Evolutionary conservation across 1,140 invertebrate species (phyloP), one percentile per base, ranked within the genome.

Genomic region (Drosophila sucinea): DNA sequence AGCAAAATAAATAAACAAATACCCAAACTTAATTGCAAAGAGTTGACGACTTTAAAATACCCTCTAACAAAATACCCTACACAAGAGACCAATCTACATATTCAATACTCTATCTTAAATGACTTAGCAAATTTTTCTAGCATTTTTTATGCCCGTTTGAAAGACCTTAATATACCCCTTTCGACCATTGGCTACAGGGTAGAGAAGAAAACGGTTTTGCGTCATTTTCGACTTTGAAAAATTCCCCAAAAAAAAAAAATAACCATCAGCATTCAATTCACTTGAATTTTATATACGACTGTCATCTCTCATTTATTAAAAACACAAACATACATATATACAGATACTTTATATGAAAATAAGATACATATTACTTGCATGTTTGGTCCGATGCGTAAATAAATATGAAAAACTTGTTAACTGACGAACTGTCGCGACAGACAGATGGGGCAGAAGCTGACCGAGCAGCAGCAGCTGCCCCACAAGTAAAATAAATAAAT

Each of bases 401-500:
- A 75, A 67, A 71, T 60, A 55, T 60, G 41, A 68, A 63, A 51
- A 74, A 70, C 54, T 73, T 70, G 71, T 74, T 70, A 79, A 67
- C 71, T 60, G 44, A 58, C 38, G 25, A 17, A 17, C 40, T 62
- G 62, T 55, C 64, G 27, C 35, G 41, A 29, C n/a, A 10, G 44
- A 7, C 25, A 51, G 44, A 27, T 51, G 44, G 5, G 44, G 41
- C 41, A 60, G 68, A 51, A 58, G 57, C 54, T 63, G 72, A 44
- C 47, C 68, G 10, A 38, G 58, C 47, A 60, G 63, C 75, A 66
- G 56, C 60, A 57, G 47, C 54, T 63, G 72, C 54, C 47, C 68
- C 54, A 44, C 68, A 76, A 70, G 41, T 68, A 64, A 70, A 55
- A 40, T 60, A 84, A 84, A 83, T 77, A 82, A 81, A 72, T 72